A percentile compares a stretch with the other conserved stretches of the same genome.
Evolutionary conservation across 1,140 invertebrate species (phyloP).

Genomic region (Spodoptera litura): DNA sequence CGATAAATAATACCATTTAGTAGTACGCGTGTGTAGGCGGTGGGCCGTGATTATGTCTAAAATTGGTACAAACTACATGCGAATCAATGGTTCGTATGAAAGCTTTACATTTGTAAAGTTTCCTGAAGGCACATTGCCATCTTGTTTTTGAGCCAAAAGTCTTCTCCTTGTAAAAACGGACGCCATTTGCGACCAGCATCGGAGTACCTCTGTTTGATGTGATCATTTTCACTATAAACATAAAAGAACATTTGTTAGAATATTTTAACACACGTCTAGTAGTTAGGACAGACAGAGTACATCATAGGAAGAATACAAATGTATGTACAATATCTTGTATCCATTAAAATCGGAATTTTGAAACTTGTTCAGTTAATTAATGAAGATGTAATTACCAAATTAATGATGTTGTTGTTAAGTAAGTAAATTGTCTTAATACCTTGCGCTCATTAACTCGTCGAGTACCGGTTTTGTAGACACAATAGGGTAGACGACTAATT

Average conservation of each 20-base stretch:
- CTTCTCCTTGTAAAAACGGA: conserved; percentile 21
- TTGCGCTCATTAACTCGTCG: no score
- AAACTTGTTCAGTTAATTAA: no score
- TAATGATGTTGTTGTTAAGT: no score
- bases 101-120: conserved; percentile 8
- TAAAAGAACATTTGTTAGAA: neutral
- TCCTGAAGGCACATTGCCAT: conserved; percentile 9
- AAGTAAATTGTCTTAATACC: no score
- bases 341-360: no score
- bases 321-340: no score
- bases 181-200: neutral
- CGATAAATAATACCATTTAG: neutral
- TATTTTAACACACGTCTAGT: no score
- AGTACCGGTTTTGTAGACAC: no score
- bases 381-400: no score
- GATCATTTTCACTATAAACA: conserved; percentile 10
- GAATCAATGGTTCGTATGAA: neutral
- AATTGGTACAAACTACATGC: neutral
- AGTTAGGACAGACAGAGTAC: no score
- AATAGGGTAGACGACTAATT: no score
- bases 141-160: neutral
- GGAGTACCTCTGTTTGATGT: conserved; percentile 1
- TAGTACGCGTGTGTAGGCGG: neutral
- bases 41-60: neutral
- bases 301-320: no score